Base-by-base conservation (phyloP, 1,140 invertebrate genomes). In the Leptopilina clavipes region DNA sequence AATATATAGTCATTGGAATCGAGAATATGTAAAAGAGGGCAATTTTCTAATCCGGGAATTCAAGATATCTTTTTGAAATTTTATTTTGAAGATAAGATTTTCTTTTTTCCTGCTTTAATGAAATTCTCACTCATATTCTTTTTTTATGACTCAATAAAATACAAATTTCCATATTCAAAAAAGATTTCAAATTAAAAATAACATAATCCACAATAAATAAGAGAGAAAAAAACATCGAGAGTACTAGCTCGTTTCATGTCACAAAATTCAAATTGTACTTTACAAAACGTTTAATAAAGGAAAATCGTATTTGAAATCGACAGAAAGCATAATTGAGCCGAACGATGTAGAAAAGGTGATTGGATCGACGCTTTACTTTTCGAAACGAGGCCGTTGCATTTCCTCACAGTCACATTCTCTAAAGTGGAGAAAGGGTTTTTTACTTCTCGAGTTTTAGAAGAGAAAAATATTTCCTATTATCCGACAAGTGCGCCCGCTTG, bases 341-440 rank as follows among this genome's bases (percentile, higher is more conserved):
- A 65, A 65, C 22, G 56, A 65, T 19, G 22, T 25, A 25, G 56
- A 12, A 14, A 22, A 31, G 10, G 22, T 22, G 59, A 65, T 37
- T 31, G 59, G 22, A 65, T 65, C 22, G 31, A n/a, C 22, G 22
- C 12, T 65, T 65, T 65, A 65, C 22, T 65, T n/a, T 65, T 31
- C 19, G 56, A 25, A 65, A 65, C 19, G 22, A 65, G 56, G 25
- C 11, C 19, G 22, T 65, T 31, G 59, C 11, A 37, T 65, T 65
- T 31, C 59, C 59, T 65, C 9, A 31, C 25, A 14, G 22, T 22
- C 56, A 12, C 56, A 65, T 25, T 19, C 56, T 22, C 19, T 22
- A 65, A 65, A 65, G 59, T 65, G 59, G 59, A 65, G 19, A 65
- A 65, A 12, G 59, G 25, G 25, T 31, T 31, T 25, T 65, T 65